Conservation (phyloP, 2,888 invertebrate genomes). For the Nomada ruficornis region DNA sequence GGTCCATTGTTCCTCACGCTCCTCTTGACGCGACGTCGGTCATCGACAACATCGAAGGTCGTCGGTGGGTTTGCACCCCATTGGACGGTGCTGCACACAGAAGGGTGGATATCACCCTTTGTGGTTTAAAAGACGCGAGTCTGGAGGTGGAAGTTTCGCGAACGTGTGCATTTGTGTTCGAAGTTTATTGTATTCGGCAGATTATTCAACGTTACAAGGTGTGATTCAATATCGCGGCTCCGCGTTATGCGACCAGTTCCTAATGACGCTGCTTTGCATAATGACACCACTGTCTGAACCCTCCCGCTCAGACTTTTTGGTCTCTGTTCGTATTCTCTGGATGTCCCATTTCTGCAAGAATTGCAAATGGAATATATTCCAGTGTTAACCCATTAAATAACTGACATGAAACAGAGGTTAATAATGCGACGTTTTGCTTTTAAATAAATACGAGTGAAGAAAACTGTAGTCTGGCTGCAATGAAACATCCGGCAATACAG, state of each 20-base stretch:
- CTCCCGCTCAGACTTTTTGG: neutral
- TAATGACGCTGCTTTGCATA: neutral
- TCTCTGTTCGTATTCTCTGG: neutral
- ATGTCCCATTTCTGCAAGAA: neutral
- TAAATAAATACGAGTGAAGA: too few relatives aligned
- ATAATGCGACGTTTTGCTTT: too few relatives aligned
- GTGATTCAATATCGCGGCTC: conserved; percentile 10
- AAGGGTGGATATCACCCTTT: conserved; percentile 3
- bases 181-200: too few relatives aligned
- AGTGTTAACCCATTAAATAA: too few relatives aligned
- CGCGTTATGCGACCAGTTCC: neutral
- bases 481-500: too few relatives aligned
- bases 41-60: conserved; percentile 60
- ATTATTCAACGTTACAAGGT: neutral
- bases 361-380: neutral
- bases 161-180: neutral
- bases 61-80: conserved; percentile 46
- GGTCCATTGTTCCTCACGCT: conserved; percentile 59
- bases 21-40: conserved; percentile 47
- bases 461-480: too few relatives aligned
- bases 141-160: neutral
- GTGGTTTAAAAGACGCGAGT: neutral
- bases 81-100: conserved; percentile 5
- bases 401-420: too few relatives aligned
- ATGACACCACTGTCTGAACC: neutral